Evolutionary conservation across 2,797 vertebrate species (phyloP).

Genomic region (Chelonia mydas): DNA sequence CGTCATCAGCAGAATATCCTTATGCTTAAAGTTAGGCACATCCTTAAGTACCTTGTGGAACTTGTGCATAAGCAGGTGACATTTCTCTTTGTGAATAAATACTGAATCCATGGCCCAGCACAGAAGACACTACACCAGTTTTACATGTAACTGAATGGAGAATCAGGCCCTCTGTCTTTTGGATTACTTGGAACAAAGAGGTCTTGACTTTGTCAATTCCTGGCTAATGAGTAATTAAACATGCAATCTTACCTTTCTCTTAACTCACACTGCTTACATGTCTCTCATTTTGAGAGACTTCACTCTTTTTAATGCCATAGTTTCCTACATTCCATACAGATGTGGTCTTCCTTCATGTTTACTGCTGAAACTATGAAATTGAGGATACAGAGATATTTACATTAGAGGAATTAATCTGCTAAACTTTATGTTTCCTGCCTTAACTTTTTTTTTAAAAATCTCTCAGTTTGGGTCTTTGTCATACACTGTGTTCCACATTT

Average conservation of each 20-base stretch:
- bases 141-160: not conserved
- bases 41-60: not conserved
- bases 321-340: not conserved
- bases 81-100: not conserved
- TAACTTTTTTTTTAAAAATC: not conserved
- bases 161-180: slow-evolving; percentile 10
- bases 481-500: not conserved
- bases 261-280: not conserved
- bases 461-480: not conserved
- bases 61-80: not conserved
- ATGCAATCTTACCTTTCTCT: not conserved
- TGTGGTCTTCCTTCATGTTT: not conserved
- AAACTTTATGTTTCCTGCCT: not conserved
- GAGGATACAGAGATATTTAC: not conserved
- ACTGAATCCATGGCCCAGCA: not conserved
- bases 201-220: slow-evolving; percentile 28
- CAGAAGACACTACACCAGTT: not conserved
- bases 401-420: not conserved
- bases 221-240: not conserved
- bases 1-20: not conserved
- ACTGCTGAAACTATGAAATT: not conserved
- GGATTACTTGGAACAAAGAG: slow-evolving; percentile 60
- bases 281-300: not conserved
- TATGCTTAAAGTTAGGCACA: not conserved
- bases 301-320: slow-evolving; percentile 3